These are phyloP conservation scores for Choristoneura fumiferana DNA, from an alignment of 1,140 invertebrate species.

Conservation along the genomic window DNA sequence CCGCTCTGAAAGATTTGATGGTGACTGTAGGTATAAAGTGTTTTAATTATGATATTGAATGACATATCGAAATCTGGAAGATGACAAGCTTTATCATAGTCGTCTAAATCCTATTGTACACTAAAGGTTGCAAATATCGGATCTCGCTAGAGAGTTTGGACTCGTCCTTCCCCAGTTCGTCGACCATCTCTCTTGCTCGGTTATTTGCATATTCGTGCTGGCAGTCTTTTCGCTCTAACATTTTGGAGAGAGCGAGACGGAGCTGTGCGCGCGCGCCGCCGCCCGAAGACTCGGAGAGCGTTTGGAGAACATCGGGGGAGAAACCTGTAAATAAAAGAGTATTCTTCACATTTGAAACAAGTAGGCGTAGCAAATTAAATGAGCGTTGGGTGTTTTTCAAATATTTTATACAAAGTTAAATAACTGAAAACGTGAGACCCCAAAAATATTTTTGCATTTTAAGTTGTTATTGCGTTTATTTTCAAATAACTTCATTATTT, in stretches of 20 bases:
- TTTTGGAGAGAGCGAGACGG: conserved; percentile 67
- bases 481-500: too few species aligned
- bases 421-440: too few species aligned
- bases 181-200: conserved; percentile 73
- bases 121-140: conserved; percentile 67
- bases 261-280: conserved; percentile 76
- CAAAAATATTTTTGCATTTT: too few species aligned
- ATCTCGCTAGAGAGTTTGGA: conserved; percentile 74
- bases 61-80: too few species aligned
- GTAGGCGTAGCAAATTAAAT: too few species aligned
- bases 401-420: too few species aligned
- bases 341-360: background rate
- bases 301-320: conserved; percentile 67
- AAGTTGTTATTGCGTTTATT: too few species aligned
- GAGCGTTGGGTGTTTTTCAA: too few species aligned
- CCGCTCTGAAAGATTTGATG: too few species aligned
- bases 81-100: too few species aligned
- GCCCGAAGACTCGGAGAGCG: conserved; percentile 66
- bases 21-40: too few species aligned
- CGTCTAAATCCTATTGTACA: conserved; percentile 39
- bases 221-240: conserved; percentile 75
- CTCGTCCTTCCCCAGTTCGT: conserved; percentile 70
- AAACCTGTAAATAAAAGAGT: conserved; percentile 62
- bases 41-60: too few species aligned
- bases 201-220: conserved; percentile 75